These are phyloP conservation scores for Parapristionchus giblindavisi DNA, from an alignment of 2,888 invertebrate species.

Conservation along the genomic window DNA sequence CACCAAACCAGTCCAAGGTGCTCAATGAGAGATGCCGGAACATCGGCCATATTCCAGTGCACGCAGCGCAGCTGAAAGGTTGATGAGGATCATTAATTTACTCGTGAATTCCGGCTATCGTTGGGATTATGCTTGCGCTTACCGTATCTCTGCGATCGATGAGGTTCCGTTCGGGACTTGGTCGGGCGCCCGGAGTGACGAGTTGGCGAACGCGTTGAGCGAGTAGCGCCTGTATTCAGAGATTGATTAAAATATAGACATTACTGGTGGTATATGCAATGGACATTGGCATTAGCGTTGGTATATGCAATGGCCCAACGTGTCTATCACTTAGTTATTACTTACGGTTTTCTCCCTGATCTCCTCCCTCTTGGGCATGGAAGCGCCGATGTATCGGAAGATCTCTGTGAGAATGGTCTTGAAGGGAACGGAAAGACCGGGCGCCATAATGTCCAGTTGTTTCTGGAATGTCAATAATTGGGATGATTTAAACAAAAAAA, in stretches of 20 bases:
- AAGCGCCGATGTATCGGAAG: slow-evolving; percentile 29
- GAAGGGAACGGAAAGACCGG: slow-evolving; percentile 27
- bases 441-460: slow-evolving; percentile 27
- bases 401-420: slow-evolving; percentile 31
- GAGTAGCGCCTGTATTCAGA: slow-evolving; percentile 1
- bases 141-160: slow-evolving; percentile 1
- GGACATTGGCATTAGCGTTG: neutral
- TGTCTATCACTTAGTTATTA: neutral
- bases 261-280: neutral
- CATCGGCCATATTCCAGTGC: slow-evolving; percentile 34
- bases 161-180: neutral
- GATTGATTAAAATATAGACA: neutral
- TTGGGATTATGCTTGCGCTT: neutral
- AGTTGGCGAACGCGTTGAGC: slow-evolving; percentile 17
- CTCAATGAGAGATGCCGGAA: neutral
- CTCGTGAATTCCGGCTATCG: neutral
- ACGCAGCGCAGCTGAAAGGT: slow-evolving; percentile 33
- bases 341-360: slow-evolving; percentile 27
- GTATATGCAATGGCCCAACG: neutral
- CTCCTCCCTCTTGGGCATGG: slow-evolving; percentile 12
- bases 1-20: slow-evolving; percentile 28
- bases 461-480: slow-evolving; percentile 13
- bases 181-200: slow-evolving; percentile 9
- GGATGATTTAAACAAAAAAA: neutral
- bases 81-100: too few species aligned